Evolutionary conservation across 2,797 vertebrate species (phyloP).

Genomic region (Cynopterus sphinx): DNA sequence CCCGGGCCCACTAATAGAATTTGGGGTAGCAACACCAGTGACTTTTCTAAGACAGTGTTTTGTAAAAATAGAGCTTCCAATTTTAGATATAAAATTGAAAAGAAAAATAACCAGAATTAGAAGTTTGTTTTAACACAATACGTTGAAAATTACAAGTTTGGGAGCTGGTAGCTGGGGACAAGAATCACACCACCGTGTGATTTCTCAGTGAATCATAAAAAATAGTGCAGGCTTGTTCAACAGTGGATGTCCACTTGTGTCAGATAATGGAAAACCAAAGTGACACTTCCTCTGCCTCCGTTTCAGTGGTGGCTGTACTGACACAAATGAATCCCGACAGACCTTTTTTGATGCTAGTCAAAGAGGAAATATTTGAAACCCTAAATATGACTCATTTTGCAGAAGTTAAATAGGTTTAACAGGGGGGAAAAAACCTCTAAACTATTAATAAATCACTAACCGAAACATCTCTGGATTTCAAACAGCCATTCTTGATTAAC

Average conservation of each 20-base stretch:
- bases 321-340: constrained; percentile 23
- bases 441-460: constrained; percentile 33
- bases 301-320: not conserved
- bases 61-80: constrained; percentile 74
- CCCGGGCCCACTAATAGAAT: constrained; percentile 56
- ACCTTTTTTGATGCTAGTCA: not conserved
- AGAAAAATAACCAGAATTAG: constrained; percentile 74
- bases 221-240: constrained; percentile 25
- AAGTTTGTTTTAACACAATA: constrained; percentile 75
- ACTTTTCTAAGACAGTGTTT: constrained; percentile 67
- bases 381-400: constrained; percentile 55
- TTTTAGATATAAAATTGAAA: constrained; percentile 71
- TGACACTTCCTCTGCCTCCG: not conserved
- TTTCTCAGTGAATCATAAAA: constrained; percentile 60
- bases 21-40: constrained; percentile 56
- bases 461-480: constrained; percentile 34
- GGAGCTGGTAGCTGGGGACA: not conserved
- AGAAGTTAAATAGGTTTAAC: constrained; percentile 51
- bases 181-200: constrained; percentile 39
- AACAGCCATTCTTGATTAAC: constrained; percentile 45
- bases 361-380: constrained; percentile 58
- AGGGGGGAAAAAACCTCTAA: not conserved
- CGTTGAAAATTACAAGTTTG: constrained; percentile 70
- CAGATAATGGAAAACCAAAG: not conserved
- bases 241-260: not conserved